Evolutionary conservation across 1,140 invertebrate genomes (phyloP), one percentile per base, ranked within the genome.

Genomic region (Cataglyphis hispanica): DNA sequence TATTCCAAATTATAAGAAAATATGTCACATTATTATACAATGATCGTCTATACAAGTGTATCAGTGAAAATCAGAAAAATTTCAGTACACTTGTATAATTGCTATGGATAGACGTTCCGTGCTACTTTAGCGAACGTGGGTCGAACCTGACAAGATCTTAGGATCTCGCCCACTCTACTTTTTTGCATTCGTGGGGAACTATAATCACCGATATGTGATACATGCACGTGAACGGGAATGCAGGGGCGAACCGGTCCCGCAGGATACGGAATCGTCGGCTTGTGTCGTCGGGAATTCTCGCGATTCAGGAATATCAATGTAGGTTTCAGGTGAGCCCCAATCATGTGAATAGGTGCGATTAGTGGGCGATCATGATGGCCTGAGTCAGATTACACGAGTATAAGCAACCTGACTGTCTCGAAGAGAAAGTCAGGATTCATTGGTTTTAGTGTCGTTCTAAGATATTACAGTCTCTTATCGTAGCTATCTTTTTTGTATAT

Each of bases 181-280:
- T 86, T 89, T 81, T 78, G 77, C 72, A 88, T 87, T 86, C 76
- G 34, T 46, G 50, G 69, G 64, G 70, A 66, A 89, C 87, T 84
- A 61, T 53, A 63, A 43, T 89, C 80, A 83, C 63, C 63, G 83
- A 87, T 87, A 87, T 81, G 75, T 83, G 88, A 87, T 85, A 75
- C 67, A 80, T 77, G 27, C 84, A 81, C 56, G 50, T 74, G 87
- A 89, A 87, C 74, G 61, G 53, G 78, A 85, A 70, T 80, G 89
- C 85, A 87, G 69, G 84, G 89, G 89, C 89, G 86, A 87, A 90
- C 89, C 88, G 88, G 83, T 90, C 89, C 64, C 88, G 37, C 74
- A 53, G 85, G 80, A 89, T 84, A 86, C 63, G n/a, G 3, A 34
- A 34, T 37, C 50, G 19, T 19, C 16, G n/a, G 1, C 11, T 40